These are phyloP conservation scores for Aphelinus atriplicis DNA, from an alignment of 1,140 invertebrate species.

Conservation along the genomic window DNA sequence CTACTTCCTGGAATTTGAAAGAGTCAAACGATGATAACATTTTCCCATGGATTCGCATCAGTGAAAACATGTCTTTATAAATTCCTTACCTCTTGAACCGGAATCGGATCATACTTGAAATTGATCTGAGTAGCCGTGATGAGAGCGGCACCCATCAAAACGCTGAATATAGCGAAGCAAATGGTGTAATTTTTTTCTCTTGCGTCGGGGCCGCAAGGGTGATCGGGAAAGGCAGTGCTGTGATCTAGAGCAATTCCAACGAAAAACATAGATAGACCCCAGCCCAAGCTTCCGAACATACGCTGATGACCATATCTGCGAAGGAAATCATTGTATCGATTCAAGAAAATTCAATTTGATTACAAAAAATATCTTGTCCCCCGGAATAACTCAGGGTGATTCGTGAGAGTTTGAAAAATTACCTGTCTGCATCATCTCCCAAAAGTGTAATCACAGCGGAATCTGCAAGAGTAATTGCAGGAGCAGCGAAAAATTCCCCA, in stretches of 20 bases:
- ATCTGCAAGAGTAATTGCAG: conserved; percentile 96
- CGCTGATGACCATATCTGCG: conserved; percentile 91
- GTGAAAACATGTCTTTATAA: background rate
- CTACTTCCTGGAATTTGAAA: conserved; percentile 53
- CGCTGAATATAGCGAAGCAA: conserved; percentile 97
- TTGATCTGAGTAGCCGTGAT: conserved; percentile 91
- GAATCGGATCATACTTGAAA: conserved; percentile 76
- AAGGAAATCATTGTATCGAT: background rate
- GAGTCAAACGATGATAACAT: too few species aligned
- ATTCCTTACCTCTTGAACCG: conserved; percentile 23
- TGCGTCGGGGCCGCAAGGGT: conserved; percentile 88
- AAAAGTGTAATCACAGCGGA: conserved; percentile 91
- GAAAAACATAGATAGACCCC: conserved; percentile 98
- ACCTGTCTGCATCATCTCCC: conserved; percentile 89
- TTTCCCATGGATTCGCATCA: background rate
- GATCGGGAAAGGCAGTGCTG: conserved; percentile 88
- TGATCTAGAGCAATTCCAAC: conserved; percentile 98
- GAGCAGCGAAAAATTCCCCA: conserved; percentile 97
- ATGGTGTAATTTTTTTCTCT: conserved; percentile 98
- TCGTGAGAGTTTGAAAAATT: conserved; percentile 22
- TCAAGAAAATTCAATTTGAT: too few species aligned
- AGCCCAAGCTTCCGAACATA: conserved; percentile 98
- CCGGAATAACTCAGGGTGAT: too few species aligned
- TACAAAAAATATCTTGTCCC: too few species aligned
- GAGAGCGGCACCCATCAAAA: conserved; percentile 94